phyloP scores from a whole-genome alignment of 2,113 vertebrate species.

The Caranx ignobilis region DNA sequence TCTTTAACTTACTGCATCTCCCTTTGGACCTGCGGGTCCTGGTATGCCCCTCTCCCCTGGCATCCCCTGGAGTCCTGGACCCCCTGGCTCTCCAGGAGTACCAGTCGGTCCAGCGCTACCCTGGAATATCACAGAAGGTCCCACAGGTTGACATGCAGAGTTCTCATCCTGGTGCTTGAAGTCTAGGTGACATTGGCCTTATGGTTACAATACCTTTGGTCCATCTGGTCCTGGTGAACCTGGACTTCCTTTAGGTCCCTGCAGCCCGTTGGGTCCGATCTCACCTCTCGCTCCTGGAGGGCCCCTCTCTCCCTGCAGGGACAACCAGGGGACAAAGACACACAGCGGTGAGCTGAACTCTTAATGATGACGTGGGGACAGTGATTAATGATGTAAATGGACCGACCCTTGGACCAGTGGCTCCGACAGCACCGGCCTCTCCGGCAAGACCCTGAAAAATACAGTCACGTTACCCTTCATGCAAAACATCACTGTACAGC shows the following conservation, averaged over 20 bases:
- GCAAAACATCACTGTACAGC: neutral
- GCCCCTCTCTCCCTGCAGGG: slow-evolving; percentile 92
- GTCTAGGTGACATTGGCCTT: neutral
- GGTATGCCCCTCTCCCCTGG: slow-evolving; percentile 95
- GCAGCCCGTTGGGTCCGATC: slow-evolving; percentile 89
- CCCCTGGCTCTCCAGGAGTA: slow-evolving; percentile 89
- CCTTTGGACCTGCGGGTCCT: slow-evolving; percentile 93
- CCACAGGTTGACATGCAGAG: too few species aligned
- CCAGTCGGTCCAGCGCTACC: slow-evolving; percentile 91
- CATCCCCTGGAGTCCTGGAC: slow-evolving; percentile 95
- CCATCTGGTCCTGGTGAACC: slow-evolving; percentile 94
- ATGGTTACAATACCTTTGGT: slow-evolving; percentile 87
- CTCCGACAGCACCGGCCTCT: slow-evolving; percentile 90
- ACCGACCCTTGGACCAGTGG: slow-evolving; percentile 91
- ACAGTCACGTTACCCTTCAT: neutral
- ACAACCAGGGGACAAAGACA: neutral
- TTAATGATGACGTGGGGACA: neutral
- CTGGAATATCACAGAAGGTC: slow-evolving; percentile 72
- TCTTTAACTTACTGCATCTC: slow-evolving; percentile 88
- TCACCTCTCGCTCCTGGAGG: slow-evolving; percentile 96
- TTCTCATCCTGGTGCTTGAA: neutral
- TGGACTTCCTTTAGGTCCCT: slow-evolving; percentile 92
- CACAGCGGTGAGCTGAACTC: neutral
- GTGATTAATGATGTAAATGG: neutral
- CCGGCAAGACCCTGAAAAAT: slow-evolving; percentile 91